A percentile compares a stretch with the other conserved stretches of the same genome.
These are phyloP conservation scores for Gnatocerus cornutus DNA, from an alignment of 2,888 invertebrate species.

Conservation along the genomic window DNA sequence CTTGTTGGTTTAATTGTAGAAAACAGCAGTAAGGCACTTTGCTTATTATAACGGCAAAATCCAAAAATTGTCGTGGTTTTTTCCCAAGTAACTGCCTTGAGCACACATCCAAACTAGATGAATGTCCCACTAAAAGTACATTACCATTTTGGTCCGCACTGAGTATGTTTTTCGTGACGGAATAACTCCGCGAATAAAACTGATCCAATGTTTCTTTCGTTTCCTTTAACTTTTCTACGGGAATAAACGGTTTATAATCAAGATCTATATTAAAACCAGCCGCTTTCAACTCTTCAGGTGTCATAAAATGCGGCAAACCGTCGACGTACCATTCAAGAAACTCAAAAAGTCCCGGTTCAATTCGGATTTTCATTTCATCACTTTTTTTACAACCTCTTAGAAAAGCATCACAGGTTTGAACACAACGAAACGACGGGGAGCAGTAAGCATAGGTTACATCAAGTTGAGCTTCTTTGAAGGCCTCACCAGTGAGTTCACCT, in stretches of 20 bases:
- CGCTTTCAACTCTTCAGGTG: constrained; percentile 79
- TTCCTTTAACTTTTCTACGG: constrained; percentile 67
- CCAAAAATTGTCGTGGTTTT: constrained; percentile 76
- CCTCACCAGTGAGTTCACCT: constrained; percentile 80
- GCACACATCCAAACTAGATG: constrained; percentile 90
- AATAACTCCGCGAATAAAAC: constrained; percentile 78
- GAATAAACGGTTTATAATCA: neutral
- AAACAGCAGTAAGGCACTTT: constrained; percentile 90
- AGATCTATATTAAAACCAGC: constrained; percentile 78
- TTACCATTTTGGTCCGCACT: constrained; percentile 80
- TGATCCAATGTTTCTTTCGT: constrained; percentile 78
- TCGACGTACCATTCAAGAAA: constrained; percentile 93
- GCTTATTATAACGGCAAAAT: constrained; percentile 82
- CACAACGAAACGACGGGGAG: constrained; percentile 92
- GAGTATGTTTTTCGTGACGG: constrained; percentile 73
- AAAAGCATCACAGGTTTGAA: constrained; percentile 87
- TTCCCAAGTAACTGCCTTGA: constrained; percentile 83
- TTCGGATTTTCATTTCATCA: constrained; percentile 78
- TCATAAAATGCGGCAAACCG: constrained; percentile 86
- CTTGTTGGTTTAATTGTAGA: constrained; percentile 74
- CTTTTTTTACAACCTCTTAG: constrained; percentile 68
- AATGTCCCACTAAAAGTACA: constrained; percentile 92
- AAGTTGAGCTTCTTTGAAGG: constrained; percentile 81
- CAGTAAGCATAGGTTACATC: constrained; percentile 85
- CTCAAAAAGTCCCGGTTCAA: constrained; percentile 95